Evolutionary conservation across 2,113 vertebrate genomes (phyloP), one percentile per base, ranked within the genome.

Genomic region (Piprites chloris): DNA sequence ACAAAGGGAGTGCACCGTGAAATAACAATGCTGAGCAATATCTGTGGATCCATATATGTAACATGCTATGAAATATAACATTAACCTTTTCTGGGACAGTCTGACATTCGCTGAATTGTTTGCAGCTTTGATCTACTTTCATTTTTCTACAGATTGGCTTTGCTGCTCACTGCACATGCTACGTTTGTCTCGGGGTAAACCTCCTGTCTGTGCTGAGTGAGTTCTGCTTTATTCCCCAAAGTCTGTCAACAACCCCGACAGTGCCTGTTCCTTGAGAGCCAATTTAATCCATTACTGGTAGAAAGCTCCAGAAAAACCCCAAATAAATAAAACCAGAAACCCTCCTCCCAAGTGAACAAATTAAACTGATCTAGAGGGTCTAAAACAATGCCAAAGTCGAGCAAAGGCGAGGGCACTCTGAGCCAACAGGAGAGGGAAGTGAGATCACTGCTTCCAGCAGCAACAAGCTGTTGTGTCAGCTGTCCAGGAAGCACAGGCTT

Each of bases 391-490:
- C 50, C 94, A 77, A 91, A 93, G 78, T n/a, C 78, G 75, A 9
- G 4, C 22, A 44, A 80, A 93, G 79, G 59, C 2, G 1, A 85
- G 63, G 52, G 9, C 41, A 9, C n/a, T 63, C 71, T n/a, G 39
- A 68, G 82, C 94, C 94, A 94, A 76, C 32, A 73, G 75, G 85
- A 93, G 94, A 88, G 90, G 95, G 96, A 97, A 96, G 88, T 96
- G 96, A 97, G 96, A 59, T 97, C 96, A 96, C n/a, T 71, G 82
- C 73, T 93, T 87, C 92, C 88, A 93, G 90, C 82, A 97, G 95
- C 87, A 96, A 62, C 96, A 97, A 97, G 95, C 96, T 97, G 96
- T 94, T 83, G 94, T 89, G 75, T 97, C 96, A 96, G 94, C 96
- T 97, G 96, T 91, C 88, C 96, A 95, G 96, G 96, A 97, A 95